Conservation (phyloP, 2,797 vertebrate genomes). For the Graptemys geographica region DNA sequence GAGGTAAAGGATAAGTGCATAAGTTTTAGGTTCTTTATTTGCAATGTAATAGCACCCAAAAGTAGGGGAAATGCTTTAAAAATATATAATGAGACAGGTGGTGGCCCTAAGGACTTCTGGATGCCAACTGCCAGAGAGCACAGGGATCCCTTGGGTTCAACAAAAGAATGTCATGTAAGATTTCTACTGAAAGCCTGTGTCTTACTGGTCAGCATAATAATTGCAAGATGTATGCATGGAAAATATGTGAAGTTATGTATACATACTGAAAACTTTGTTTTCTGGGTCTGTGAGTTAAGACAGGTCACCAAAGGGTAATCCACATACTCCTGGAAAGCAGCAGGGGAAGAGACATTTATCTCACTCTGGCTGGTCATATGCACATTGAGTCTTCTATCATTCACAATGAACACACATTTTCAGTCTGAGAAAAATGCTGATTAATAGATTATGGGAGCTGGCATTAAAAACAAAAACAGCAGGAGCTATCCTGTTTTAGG, state of each 20-base stretch:
- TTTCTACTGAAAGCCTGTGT: background rate
- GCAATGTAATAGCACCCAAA: background rate
- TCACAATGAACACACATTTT: no score
- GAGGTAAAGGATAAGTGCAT: background rate
- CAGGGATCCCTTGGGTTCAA: background rate
- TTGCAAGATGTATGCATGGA: background rate
- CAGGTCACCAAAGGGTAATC: no score
- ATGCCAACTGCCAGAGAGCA: background rate
- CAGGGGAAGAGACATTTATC: no score
- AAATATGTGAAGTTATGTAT: background rate
- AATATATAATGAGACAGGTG: accelerated
- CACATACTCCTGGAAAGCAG: no score
- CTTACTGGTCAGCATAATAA: background rate
- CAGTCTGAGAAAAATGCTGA: no score
- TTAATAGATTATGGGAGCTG: no score
- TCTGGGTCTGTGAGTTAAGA: background rate
- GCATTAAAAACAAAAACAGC: no score
- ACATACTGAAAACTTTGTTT: background rate
- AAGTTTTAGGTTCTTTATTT: background rate
- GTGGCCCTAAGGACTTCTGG: background rate
- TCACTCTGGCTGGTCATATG: no score
- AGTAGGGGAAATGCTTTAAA: background rate
- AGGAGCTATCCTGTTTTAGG: no score
- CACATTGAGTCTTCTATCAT: no score
- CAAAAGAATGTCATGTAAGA: background rate